These are phyloP conservation scores for Cacajao melanocephalus DNA, from an alignment of 2,797 vertebrate species.

Conservation along the genomic window DNA sequence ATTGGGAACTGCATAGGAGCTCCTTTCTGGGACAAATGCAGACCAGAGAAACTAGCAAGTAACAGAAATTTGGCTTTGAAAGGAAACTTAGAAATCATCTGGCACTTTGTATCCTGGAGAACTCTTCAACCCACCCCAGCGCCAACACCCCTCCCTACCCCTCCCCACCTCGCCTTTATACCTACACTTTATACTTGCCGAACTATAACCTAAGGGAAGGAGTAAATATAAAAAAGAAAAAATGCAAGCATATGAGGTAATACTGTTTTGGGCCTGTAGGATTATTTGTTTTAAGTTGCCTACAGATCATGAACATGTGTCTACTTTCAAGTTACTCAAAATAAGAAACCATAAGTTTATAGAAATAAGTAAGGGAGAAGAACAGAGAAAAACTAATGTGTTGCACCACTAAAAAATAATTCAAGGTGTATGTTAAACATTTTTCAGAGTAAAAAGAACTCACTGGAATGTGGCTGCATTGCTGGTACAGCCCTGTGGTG, in stretches of 20 bases:
- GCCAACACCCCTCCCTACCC: neutral
- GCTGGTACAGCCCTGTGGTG: neutral
- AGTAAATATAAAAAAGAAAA: neutral
- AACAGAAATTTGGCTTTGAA: neutral
- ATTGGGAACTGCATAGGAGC: neutral
- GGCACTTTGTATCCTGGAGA: rapidly evolving
- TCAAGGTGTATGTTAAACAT: neutral
- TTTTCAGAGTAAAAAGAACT: neutral
- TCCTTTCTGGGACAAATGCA: neutral
- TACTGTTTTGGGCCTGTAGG: neutral
- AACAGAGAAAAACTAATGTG: neutral
- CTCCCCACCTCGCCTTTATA: neutral
- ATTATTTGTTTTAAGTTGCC: conserved; percentile 18
- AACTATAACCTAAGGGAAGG: neutral
- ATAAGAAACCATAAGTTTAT: neutral
- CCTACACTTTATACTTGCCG: neutral
- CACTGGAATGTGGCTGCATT: neutral
- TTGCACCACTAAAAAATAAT: neutral
- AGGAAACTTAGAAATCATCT: neutral
- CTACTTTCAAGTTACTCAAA: neutral
- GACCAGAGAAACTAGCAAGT: neutral
- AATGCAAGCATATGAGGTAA: neutral
- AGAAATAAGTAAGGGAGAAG: neutral
- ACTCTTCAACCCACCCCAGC: rapidly evolving
- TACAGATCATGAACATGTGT: neutral